Conservation (phyloP, 1,140 invertebrate genomes). For the Drosophila pseudoananassae region DNA sequence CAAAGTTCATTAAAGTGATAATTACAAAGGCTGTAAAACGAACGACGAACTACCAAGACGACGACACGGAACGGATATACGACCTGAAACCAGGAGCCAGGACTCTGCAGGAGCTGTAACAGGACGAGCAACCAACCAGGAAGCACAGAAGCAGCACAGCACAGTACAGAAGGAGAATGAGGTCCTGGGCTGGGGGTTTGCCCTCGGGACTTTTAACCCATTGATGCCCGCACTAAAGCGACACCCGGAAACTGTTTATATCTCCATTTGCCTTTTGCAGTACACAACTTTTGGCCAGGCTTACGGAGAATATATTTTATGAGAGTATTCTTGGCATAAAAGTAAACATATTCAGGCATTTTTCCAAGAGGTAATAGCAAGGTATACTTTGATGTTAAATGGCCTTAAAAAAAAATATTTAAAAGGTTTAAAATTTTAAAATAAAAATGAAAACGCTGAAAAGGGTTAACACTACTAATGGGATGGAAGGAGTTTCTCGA, state of each 20-base stretch:
- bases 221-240: neutral
- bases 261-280: neutral
- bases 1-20: conserved; percentile 82
- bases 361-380: neutral
- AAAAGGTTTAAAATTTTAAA: no score
- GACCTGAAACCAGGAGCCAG: conserved; percentile 26
- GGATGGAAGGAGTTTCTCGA: neutral
- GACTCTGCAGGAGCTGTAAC: conserved; percentile 1
- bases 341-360: neutral
- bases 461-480: conserved; percentile 4
- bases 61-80: conserved; percentile 41
- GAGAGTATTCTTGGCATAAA: neutral
- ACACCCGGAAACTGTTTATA: conserved; percentile 1
- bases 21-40: conserved; percentile 71
- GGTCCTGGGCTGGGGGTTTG: neutral
- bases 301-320: neutral
- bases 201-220: conserved; percentile 8
- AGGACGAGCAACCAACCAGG: neutral
- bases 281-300: neutral
- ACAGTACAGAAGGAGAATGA: neutral
- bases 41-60: conserved; percentile 26
- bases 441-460: no score
- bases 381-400: neutral
- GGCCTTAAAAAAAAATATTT: no score
- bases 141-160: neutral